Evolutionary conservation across 1,140 invertebrate species (phyloP).

Genomic region (Drosophila azteca): DNA sequence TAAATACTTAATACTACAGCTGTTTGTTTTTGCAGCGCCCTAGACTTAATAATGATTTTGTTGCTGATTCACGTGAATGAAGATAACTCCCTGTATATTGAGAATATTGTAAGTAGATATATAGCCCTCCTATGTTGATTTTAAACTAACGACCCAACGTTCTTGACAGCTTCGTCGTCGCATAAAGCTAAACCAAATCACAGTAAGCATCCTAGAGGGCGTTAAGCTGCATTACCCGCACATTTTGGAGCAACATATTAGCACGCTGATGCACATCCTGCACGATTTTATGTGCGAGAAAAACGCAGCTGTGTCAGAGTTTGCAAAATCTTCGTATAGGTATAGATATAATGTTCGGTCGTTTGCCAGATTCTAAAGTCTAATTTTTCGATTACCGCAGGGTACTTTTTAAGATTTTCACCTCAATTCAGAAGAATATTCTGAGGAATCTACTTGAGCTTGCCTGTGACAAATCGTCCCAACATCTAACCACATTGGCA

Average conservation of each 20-base stretch:
- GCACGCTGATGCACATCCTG: slow-evolving; percentile 81
- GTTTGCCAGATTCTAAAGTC: too few relatives aligned
- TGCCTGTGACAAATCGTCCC: slow-evolving; percentile 72
- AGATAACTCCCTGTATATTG: slow-evolving; percentile 79
- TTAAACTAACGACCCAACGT: not conserved
- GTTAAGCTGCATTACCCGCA: slow-evolving; percentile 76
- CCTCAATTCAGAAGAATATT: slow-evolving; percentile 74
- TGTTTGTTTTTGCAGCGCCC: slow-evolving; percentile 61
- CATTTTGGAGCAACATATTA: slow-evolving; percentile 81
- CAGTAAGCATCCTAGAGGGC: slow-evolving; percentile 78
- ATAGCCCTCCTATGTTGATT: not conserved
- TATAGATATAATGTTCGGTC: slow-evolving; percentile 10
- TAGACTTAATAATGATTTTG: slow-evolving; percentile 84
- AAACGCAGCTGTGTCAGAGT: slow-evolving; percentile 63
- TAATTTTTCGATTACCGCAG: slow-evolving; percentile 17
- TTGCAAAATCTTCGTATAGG: slow-evolving; percentile 71
- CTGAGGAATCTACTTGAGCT: slow-evolving; percentile 73
- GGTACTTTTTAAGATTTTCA: slow-evolving; percentile 70
- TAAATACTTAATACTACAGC: not conserved
- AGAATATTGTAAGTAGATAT: slow-evolving; percentile 76
- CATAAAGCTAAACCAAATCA: slow-evolving; percentile 83
- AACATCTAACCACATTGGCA: slow-evolving; percentile 67
- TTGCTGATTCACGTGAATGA: slow-evolving; percentile 82
- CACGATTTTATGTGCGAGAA: slow-evolving; percentile 78
- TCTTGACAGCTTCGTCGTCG: slow-evolving; percentile 66